phyloP scores from a whole-genome alignment of 2,888 invertebrate species.

The Brachyopa scutellaris region DNA sequence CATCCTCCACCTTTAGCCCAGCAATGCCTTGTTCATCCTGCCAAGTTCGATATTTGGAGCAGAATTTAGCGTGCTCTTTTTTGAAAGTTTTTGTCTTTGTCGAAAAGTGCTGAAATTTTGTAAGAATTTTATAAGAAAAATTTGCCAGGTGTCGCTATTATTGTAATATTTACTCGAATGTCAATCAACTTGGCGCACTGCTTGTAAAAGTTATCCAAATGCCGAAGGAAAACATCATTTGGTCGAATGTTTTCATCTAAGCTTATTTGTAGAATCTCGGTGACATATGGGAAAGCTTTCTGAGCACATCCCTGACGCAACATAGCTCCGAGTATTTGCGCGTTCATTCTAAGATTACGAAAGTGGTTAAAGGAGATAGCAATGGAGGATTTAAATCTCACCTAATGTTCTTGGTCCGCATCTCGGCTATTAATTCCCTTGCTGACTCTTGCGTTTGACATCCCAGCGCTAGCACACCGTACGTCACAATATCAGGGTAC shows the following conservation, averaged over 20 bases:
- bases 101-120: constrained; percentile 81
- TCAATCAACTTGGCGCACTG: constrained; percentile 83
- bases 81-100: constrained; percentile 77
- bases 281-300: constrained; percentile 86
- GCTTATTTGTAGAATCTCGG: constrained; percentile 87
- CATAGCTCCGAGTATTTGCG: constrained; percentile 89
- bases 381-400: constrained; percentile 76
- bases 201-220: constrained; percentile 85
- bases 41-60: constrained; percentile 82
- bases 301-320: constrained; percentile 85
- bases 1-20: constrained; percentile 81
- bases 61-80: constrained; percentile 82
- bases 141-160: too few relatives aligned
- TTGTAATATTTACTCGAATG: constrained; percentile 81
- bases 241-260: constrained; percentile 85
- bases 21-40: constrained; percentile 81
- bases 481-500: constrained; percentile 90
- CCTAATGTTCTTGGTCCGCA: constrained; percentile 87
- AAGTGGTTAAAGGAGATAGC: neutral
- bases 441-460: constrained; percentile 87
- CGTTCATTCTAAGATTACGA: constrained; percentile 85
- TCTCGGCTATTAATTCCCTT: constrained; percentile 86
- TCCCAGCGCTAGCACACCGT: constrained; percentile 91
- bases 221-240: constrained; percentile 84
- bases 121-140: constrained; percentile 26